Evolutionary conservation across 2,113 vertebrate genomes (phyloP).

Genomic region (Cathartes aura): DNA sequence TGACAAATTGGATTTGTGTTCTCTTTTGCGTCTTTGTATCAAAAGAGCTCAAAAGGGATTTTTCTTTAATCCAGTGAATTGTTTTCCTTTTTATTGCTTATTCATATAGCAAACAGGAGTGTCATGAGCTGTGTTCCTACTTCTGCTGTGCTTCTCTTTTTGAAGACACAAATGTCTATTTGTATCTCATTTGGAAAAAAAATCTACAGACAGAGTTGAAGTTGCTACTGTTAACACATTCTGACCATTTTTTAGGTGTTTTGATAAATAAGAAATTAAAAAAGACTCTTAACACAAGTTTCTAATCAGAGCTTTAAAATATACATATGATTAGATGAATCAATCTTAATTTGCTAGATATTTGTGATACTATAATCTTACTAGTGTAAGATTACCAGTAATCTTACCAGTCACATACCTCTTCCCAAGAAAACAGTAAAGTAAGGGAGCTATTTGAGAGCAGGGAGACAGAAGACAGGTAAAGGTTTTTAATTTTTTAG

Average conservation of each 20-base stretch:
- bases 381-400: background rate
- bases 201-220: background rate
- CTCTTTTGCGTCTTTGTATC: background rate
- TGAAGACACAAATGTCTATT: background rate
- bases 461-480: slow-evolving; percentile 34
- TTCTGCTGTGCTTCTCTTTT: background rate
- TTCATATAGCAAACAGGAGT: background rate
- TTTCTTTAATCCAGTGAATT: background rate
- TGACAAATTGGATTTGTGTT: background rate
- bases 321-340: background rate
- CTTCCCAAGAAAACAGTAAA: slow-evolving; percentile 56
- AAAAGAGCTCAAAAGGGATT: background rate
- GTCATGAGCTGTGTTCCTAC: background rate
- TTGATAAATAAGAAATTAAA: background rate
- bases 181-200: background rate
- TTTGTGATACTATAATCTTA: background rate
- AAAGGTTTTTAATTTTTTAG: background rate
- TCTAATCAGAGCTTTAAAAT: background rate
- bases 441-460: slow-evolving; percentile 50
- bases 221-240: background rate
- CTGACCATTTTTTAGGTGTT: background rate
- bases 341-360: background rate
- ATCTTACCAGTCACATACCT: slow-evolving; percentile 45
- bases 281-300: background rate
- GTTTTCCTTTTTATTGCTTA: background rate